These are phyloP conservation scores for Phoenoteleia sp. DNA, from an alignment of 2,888 invertebrate genomes.

Conservation along the genomic window DNA sequence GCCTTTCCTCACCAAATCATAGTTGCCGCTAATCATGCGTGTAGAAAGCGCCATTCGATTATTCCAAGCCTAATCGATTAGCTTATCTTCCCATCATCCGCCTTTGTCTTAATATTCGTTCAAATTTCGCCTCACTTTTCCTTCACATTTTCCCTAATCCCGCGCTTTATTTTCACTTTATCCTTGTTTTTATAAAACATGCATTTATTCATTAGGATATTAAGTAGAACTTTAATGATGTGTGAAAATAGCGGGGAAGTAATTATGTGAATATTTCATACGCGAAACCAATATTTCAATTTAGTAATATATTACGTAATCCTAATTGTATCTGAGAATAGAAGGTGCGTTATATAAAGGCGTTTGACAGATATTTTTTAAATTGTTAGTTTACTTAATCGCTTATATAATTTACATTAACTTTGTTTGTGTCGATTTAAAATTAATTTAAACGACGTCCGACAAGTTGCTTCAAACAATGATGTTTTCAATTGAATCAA, in stretches of 20 bases:
- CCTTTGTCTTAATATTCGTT: neutral
- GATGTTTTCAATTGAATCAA: constrained; percentile 59
- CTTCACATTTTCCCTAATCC: neutral
- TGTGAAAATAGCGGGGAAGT: neutral
- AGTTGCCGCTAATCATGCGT: constrained; percentile 58
- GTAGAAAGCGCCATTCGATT: constrained; percentile 45
- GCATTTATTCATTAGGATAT: neutral
- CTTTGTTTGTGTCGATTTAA: constrained; percentile 15
- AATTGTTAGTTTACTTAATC: neutral
- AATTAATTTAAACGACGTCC: constrained; percentile 26
- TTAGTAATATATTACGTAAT: too few relatives aligned
- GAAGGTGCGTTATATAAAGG: too few relatives aligned
- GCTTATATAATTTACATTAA: neutral
- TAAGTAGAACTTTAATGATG: neutral
- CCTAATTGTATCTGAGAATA: too few relatives aligned
- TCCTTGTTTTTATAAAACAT: neutral
- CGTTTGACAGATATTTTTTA: neutral
- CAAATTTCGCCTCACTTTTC: neutral
- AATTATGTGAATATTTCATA: neutral
- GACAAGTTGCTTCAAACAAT: constrained; percentile 46
- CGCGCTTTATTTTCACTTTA: neutral
- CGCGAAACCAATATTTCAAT: too few relatives aligned
- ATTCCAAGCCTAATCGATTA: constrained; percentile 36
- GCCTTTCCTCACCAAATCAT: constrained; percentile 55
- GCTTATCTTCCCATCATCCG: constrained; percentile 12